phyloP scores from a whole-genome alignment of 1,140 invertebrate genomes.

The Magallana angulata region DNA sequence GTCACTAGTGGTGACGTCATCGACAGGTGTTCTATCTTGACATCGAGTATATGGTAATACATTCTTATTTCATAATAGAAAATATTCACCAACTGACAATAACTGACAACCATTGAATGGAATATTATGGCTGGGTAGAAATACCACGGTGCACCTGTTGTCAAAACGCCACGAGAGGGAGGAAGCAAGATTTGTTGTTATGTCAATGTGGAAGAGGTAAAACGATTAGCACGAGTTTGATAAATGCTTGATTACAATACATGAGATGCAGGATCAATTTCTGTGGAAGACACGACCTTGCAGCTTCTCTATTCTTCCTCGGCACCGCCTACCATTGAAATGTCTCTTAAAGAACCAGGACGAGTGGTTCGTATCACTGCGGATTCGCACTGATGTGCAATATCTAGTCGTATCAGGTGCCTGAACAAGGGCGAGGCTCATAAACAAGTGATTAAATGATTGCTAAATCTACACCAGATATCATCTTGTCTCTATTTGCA shows the following conservation, averaged over 20 bases:
- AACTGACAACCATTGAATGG: not conserved
- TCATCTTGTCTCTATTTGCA: not conserved
- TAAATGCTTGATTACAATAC: not conserved
- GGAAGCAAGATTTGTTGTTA: not conserved
- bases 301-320: not conserved
- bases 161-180: not conserved
- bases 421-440: not conserved
- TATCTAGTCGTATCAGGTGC: not conserved
- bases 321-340: not conserved
- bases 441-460: not conserved
- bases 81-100: not conserved
- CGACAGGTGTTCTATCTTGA: constrained; percentile 2
- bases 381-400: not conserved
- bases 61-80: constrained; percentile 20
- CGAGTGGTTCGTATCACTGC: not conserved
- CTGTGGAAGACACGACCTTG: not conserved
- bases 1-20: not conserved
- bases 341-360: not conserved
- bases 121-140: constrained; percentile 8
- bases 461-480: not conserved
- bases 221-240: not conserved
- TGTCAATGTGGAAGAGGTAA: not conserved
- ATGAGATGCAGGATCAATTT: not conserved
- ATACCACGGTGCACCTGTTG: not conserved
- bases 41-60: not conserved